A percentile compares a stretch with the other conserved stretches of the same genome.
Conservation (phyloP, 2,888 invertebrate genomes). For the Ennomos erosarius region DNA sequence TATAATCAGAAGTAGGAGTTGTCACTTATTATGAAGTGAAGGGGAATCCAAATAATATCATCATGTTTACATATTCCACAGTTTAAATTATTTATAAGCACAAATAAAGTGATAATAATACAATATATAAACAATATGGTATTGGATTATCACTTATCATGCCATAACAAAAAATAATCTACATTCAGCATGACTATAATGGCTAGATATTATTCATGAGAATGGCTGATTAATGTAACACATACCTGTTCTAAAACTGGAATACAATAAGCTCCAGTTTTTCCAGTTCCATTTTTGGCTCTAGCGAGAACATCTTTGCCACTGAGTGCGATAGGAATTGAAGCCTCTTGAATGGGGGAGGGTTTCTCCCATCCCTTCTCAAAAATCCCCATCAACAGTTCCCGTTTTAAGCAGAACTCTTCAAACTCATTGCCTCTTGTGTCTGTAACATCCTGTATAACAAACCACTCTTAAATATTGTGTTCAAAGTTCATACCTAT, state of each 20-base stretch:
- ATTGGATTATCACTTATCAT: too few species aligned
- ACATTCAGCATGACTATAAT: too few species aligned
- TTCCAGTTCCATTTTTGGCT: slow-evolving; percentile 99
- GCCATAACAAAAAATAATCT: not conserved
- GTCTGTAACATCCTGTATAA: slow-evolving; percentile 97
- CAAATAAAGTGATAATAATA: too few species aligned
- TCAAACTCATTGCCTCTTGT: slow-evolving; percentile 99
- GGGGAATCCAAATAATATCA: slow-evolving; percentile 82
- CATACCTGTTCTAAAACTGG: slow-evolving; percentile 96
- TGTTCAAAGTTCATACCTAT: not conserved
- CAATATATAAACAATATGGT: too few species aligned
- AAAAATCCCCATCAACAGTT: slow-evolving; percentile 99
- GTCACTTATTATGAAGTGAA: slow-evolving; percentile 81
- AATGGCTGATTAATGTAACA: too few species aligned
- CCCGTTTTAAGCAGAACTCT: slow-evolving; percentile 98
- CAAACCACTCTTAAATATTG: slow-evolving; percentile 19
- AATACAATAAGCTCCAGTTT: slow-evolving; percentile 99
- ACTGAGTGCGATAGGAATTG: slow-evolving; percentile 98
- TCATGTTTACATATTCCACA: slow-evolving; percentile 48
- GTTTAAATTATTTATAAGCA: not conserved
- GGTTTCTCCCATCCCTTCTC: slow-evolving; percentile 99
- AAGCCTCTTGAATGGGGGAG: slow-evolving; percentile 99
- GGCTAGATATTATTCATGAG: too few species aligned
- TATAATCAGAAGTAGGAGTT: slow-evolving; percentile 44
- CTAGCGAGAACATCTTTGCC: slow-evolving; percentile 99